Evolutionary conservation across 1,140 invertebrate species (phyloP).

Genomic region (Agrilus planipennis): DNA sequence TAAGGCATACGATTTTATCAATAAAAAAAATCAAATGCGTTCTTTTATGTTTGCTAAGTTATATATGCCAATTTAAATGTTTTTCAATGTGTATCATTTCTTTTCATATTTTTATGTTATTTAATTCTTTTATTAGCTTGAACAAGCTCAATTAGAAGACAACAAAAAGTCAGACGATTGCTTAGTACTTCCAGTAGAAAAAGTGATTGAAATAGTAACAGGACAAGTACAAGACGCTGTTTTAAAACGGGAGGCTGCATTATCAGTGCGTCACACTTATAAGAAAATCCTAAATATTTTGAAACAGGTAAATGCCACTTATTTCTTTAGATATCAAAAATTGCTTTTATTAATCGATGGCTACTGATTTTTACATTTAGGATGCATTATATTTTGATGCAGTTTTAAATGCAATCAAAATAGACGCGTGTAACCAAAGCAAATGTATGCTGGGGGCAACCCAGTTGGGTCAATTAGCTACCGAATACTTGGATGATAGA

Average conservation of each 20-base stretch:
- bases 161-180: slow-evolving; percentile 35
- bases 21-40: too few relatives aligned
- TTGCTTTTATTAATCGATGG: too few relatives aligned
- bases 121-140: slow-evolving; percentile 36
- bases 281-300: slow-evolving; percentile 44
- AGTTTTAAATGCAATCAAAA: slow-evolving; percentile 40
- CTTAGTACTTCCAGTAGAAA: slow-evolving; percentile 34
- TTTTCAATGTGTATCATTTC: too few relatives aligned
- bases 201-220: slow-evolving; percentile 39
- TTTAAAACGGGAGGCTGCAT: slow-evolving; percentile 45
- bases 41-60: too few relatives aligned
- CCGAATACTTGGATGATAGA: slow-evolving; percentile 47
- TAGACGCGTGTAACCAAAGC: slow-evolving; percentile 43
- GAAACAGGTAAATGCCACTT: slow-evolving; percentile 39
- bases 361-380: too few relatives aligned
- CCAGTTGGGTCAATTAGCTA: slow-evolving; percentile 47
- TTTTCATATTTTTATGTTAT: too few relatives aligned
- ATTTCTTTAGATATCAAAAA: too few relatives aligned
- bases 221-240: slow-evolving; percentile 42
- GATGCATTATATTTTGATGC: slow-evolving; percentile 47
- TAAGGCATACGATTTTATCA: too few relatives aligned
- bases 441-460: slow-evolving; percentile 44
- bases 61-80: too few relatives aligned
- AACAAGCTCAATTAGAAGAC: slow-evolving; percentile 37
- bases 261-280: slow-evolving; percentile 45